These are phyloP conservation scores for Marcusenius ussheri DNA, from an alignment of 2,113 vertebrate genomes.

Conservation along the genomic window DNA sequence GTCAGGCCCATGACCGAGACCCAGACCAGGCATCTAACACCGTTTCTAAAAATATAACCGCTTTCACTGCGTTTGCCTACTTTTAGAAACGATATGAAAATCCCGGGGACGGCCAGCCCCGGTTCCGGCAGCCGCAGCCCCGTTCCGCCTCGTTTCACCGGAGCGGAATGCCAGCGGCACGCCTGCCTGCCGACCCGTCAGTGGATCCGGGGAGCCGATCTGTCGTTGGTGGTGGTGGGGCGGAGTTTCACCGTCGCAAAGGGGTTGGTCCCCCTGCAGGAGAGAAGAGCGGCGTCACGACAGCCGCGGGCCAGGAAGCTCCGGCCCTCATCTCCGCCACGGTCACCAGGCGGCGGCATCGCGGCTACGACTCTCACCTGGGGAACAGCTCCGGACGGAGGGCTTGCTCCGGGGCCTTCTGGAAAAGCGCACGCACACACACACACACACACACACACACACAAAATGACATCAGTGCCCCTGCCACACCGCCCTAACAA, in stretches of 20 bases:
- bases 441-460: neutral
- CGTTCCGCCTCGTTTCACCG: neutral
- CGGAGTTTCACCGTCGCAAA: conserved; percentile 85
- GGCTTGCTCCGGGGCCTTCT: conserved; percentile 47
- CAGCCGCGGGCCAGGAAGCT: neutral
- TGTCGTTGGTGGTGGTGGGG: conserved; percentile 78
- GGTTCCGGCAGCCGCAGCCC: neutral
- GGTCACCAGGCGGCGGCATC: too few relatives aligned
- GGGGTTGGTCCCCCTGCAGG: conserved; percentile 76
- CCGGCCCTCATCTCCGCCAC: too few relatives aligned
- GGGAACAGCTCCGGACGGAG: conserved; percentile 56
- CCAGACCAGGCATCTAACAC: neutral
- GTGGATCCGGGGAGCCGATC: conserved; percentile 69
- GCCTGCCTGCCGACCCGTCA: conserved; percentile 30
- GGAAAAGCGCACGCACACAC: neutral
- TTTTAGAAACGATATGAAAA: neutral
- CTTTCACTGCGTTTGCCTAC: neutral
- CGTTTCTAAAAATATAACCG: neutral
- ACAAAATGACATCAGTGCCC: too few relatives aligned
- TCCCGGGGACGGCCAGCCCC: neutral
- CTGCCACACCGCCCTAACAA: neutral
- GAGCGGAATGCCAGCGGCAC: neutral
- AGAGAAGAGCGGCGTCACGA: conserved; percentile 9
- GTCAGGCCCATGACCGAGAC: neutral
- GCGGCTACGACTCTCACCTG: conserved; percentile 42